These are phyloP conservation scores for Telmatochromis bifrenatus DNA, from an alignment of 2,113 vertebrate genomes.

Conservation along the genomic window DNA sequence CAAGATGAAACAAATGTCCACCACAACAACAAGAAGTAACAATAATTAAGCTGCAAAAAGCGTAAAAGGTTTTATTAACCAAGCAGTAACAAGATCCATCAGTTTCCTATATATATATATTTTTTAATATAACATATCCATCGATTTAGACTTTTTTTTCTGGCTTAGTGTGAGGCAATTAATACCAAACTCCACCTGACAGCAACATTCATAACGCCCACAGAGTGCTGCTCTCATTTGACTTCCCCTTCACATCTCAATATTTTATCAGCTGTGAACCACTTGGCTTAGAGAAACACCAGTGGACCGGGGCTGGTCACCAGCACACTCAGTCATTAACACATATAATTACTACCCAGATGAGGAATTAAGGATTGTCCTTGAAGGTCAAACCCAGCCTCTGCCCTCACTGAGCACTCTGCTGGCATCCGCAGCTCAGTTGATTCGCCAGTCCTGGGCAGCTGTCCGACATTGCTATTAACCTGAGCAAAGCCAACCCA, in stretches of 20 bases:
- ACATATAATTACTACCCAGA: constrained; percentile 32
- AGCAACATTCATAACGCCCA: constrained; percentile 8
- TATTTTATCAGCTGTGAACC: neutral
- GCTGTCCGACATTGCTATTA: constrained; percentile 47
- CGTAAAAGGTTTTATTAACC: neutral
- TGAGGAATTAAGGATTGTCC: constrained; percentile 43
- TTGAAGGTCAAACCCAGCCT: constrained; percentile 38
- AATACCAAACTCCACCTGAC: neutral
- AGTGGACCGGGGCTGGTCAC: neutral
- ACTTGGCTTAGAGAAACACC: neutral
- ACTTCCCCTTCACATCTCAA: neutral
- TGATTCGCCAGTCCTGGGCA: constrained; percentile 30
- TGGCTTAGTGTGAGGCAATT: neutral
- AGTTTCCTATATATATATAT: neutral
- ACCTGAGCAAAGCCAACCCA: constrained; percentile 41
- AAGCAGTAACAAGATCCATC: neutral
- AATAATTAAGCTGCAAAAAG: constrained; percentile 2
- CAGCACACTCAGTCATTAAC: constrained; percentile 8
- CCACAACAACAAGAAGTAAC: neutral
- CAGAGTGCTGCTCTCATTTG: neutral
- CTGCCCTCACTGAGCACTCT: constrained; percentile 4
- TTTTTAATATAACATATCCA: neutral
- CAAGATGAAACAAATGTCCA: neutral
- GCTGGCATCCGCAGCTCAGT: constrained; percentile 3
- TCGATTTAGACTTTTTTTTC: neutral